A percentile compares a stretch with the other conserved stretches of the same genome.
These are phyloP conservation scores for Oreocharis arfaki DNA, from an alignment of 2,113 vertebrate species.

Conservation along the genomic window DNA sequence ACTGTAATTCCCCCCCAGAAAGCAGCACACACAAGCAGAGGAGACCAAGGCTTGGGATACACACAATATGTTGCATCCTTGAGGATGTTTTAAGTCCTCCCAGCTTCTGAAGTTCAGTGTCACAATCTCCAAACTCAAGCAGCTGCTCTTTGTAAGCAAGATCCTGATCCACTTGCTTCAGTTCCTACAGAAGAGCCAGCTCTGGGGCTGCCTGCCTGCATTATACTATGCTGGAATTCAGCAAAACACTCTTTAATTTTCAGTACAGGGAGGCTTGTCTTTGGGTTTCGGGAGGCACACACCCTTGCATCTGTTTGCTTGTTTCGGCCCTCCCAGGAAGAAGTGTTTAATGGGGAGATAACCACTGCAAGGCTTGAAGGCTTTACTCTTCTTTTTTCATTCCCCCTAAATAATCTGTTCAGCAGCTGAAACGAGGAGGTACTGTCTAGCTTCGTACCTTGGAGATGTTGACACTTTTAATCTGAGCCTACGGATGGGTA, in stretches of 20 bases:
- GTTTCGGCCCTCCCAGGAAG: neutral
- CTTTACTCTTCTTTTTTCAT: neutral
- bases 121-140: neutral
- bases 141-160: neutral
- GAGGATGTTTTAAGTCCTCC: neutral
- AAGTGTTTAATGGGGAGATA: neutral
- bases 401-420: neutral
- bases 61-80: neutral
- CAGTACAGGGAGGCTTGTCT: neutral
- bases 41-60: neutral
- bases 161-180: neutral
- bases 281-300: accelerated
- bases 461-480: neutral
- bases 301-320: neutral
- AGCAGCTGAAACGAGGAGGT: neutral
- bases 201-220: neutral
- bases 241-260: neutral
- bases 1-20: neutral
- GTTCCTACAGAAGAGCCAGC: neutral
- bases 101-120: neutral
- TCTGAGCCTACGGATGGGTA: neutral
- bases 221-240: neutral
- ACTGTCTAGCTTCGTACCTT: neutral
- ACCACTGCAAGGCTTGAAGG: neutral
- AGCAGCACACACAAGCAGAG: neutral